These are phyloP conservation scores for Pelochelys cantorii DNA, from an alignment of 2,797 vertebrate species.

Conservation along the genomic window DNA sequence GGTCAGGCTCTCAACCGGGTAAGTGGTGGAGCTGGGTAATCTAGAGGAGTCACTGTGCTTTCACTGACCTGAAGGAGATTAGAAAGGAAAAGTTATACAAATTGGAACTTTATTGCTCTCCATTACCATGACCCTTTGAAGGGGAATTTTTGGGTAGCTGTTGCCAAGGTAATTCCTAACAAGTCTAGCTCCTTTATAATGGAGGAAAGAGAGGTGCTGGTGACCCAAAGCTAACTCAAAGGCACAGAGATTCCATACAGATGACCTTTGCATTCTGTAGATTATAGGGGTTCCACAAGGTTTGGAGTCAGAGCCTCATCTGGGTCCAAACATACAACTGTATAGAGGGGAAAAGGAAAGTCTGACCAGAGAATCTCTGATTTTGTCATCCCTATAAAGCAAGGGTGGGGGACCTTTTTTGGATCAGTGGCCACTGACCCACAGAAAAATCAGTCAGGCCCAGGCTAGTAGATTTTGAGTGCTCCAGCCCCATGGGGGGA, in stretches of 20 bases:
- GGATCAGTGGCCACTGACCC: too few relatives aligned
- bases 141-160: neutral
- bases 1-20: fast-evolving
- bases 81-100: neutral
- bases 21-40: fast-evolving
- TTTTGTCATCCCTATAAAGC: neutral
- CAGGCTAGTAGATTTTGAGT: too few relatives aligned
- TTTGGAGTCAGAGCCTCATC: neutral
- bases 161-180: neutral
- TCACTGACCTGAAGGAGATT: neutral
- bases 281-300: neutral
- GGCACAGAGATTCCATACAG: neutral
- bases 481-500: too few relatives aligned
- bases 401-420: too few relatives aligned
- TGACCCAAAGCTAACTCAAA: neutral
- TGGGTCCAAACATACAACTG: neutral
- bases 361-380: neutral
- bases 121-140: neutral
- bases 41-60: neutral
- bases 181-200: neutral
- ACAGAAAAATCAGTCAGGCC: too few relatives aligned
- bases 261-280: neutral
- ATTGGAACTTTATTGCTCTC: neutral
- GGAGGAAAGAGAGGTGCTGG: neutral
- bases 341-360: neutral